These are phyloP conservation scores for Hoplostethus mediterraneus DNA, from an alignment of 2,797 vertebrate genomes.

Conservation along the genomic window DNA sequence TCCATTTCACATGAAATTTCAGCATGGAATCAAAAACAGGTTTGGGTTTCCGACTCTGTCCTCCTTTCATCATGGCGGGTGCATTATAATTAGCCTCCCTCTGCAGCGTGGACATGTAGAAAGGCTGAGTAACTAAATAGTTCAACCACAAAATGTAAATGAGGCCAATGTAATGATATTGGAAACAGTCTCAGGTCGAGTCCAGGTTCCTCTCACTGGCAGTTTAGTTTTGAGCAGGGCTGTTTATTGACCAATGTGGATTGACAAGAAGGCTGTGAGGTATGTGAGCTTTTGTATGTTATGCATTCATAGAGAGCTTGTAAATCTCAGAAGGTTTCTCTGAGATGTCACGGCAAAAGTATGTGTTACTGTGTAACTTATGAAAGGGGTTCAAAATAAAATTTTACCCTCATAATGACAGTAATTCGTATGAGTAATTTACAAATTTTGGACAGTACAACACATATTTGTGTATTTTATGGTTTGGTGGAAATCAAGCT, in stretches of 20 bases:
- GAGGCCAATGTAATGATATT: constrained; percentile 60
- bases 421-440: neutral
- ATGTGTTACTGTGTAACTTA: too few species aligned
- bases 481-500: neutral
- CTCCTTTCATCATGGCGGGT: constrained; percentile 75
- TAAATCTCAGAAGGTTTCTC: constrained; percentile 8
- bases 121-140: constrained; percentile 70
- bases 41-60: constrained; percentile 75
- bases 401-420: neutral
- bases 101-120: constrained; percentile 20
- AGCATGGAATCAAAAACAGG: constrained; percentile 81
- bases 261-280: constrained; percentile 12
- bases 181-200: constrained; percentile 61
- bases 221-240: neutral
- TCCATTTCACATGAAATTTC: constrained; percentile 78
- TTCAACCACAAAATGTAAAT: constrained; percentile 63
- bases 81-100: constrained; percentile 79
- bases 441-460: neutral
- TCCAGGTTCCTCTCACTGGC: constrained; percentile 46
- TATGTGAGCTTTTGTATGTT: constrained; percentile 11
- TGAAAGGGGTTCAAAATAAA: neutral
- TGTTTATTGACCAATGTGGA: constrained; percentile 30
- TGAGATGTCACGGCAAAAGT: neutral
- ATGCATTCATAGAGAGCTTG: constrained; percentile 2
- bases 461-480: neutral